Conservation (phyloP, 2,797 vertebrate genomes). For the Sarcoramphus papa region DNA sequence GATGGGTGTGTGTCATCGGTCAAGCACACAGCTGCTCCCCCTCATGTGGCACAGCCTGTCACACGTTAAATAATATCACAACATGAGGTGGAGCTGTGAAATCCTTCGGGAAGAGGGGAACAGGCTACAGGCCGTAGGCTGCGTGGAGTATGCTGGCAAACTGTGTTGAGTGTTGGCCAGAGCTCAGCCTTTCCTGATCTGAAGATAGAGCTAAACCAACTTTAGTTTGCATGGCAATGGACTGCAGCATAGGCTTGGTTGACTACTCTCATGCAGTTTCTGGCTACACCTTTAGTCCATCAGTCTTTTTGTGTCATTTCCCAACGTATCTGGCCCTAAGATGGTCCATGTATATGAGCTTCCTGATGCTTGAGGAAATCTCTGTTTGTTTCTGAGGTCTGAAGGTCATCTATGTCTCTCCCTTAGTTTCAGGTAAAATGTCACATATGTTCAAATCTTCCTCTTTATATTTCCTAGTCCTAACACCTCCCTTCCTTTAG, state of each 20-base stretch:
- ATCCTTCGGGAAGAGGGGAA: not conserved
- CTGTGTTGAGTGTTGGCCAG: not conserved
- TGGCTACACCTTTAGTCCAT: not conserved
- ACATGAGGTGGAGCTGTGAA: not conserved
- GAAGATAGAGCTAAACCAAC: not conserved
- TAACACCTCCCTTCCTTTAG: not conserved
- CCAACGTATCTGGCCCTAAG: not conserved
- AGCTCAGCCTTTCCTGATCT: not conserved
- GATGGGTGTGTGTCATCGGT: not conserved
- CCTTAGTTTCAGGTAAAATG: not conserved
- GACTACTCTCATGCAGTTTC: not conserved
- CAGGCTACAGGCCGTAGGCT: not conserved
- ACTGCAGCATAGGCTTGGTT: not conserved
- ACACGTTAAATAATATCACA: not conserved
- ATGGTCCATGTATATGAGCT: fast-evolving
- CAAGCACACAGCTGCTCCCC: not conserved
- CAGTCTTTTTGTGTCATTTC: not conserved
- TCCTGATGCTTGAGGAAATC: not conserved
- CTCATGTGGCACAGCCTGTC: not conserved
- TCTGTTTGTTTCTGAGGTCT: not conserved
- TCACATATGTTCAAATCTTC: not conserved
- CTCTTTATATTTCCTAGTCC: not conserved
- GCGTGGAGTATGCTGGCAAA: not conserved
- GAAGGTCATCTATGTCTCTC: not conserved
- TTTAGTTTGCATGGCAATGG: not conserved